Evolutionary conservation across 2,888 invertebrate species (phyloP), one percentile per base, ranked within the genome.

Genomic region (Drosophila quinaria): DNA sequence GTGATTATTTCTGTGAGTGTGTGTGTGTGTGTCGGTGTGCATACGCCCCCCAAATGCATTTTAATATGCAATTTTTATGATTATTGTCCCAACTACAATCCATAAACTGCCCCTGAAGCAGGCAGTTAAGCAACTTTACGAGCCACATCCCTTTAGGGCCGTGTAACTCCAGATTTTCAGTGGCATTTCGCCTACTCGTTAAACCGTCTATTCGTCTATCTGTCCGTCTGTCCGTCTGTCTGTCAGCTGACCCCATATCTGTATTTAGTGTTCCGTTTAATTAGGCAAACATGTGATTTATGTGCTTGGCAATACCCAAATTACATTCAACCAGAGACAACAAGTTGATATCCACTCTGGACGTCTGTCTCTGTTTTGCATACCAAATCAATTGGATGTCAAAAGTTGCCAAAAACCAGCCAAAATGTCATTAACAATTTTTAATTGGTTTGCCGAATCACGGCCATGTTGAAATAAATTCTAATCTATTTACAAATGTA

Each of bases 21-120:
- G 39, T 49, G 47, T 29, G 37, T 54, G 25, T 25, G 25, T 22
- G 15, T 17, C 13, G 31, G 41, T 19, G 44, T 39, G 49, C 31
- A 31, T 49, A 79, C 84, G 74, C 74, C 84, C 70, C 70, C 72
- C 70, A 80, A 86, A 73, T 67, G 56, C 70, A 74, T 84, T 84
- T 84, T 66, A 70, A 75, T 78, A 74, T 81, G 78, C 80, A 73
- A 71, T 74, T 82, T 81, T 84, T 81, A 87, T 79, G 81, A 78
- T 78, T 80, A 68, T 61, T 73, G 54, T 54, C 44, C 70, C 62
- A 52, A 51, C 55, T 25, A 15, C 35, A 51, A 52, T 19, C n/a
- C 35, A 56, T 49, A 52, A 61, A 44, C 31, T 59, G 69, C 50
- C 61, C 44, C 58, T 60, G 47, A 44, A 9, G 39, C 44, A 29